Base-by-base conservation (phyloP, 2,888 invertebrate genomes). In the Aphodius sticticus region DNA sequence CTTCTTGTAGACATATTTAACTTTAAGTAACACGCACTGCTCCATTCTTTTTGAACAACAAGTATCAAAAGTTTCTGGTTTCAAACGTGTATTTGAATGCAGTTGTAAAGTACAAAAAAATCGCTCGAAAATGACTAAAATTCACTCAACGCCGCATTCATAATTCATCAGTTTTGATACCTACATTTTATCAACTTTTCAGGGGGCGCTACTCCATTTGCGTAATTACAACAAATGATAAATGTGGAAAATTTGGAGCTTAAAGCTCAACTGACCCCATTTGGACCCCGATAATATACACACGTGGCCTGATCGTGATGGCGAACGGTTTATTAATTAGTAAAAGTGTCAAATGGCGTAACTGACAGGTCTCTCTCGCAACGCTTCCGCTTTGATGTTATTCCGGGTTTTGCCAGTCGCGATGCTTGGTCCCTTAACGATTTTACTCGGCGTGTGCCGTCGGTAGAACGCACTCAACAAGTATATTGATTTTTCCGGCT, bases 401-500 rank as follows among this genome's bases (percentile, higher is more conserved):
- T 5, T 53, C 53, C 7, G 53, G 53, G 53, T 53, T 53, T 53
- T 53, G 53, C 53, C 53, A 5, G 7, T 53, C 53, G 53, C 53
- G 7, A 53, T 53, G 53, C 53, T 53, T 53, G 7, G 2, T 12
- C 53, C 53, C 53, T 53, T 53, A 53, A 53, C 53, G 53, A 53
- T 53, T 53, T 53, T 53, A 53, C 9, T 53, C 53, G 53, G 53
- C 12, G 53, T 53, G 74, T 35, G n/a, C 35, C 35, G 74, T 74
- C 35, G 74, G 35, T 37, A 74, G 74, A 37, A 74, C 74, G 37
- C 74, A 74, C 74, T 74, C 74, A 74, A 74, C 74, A 74, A 74
- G 74, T 74, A 74, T 74, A 74, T 74, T 74, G 74, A 74, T 74
- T 74, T 53, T 74, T 74, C 74, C 74, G n/a, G 36, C 74, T 16